phyloP scores from a whole-genome alignment of 2,888 invertebrate species.

The Heliconius ethilla region DNA sequence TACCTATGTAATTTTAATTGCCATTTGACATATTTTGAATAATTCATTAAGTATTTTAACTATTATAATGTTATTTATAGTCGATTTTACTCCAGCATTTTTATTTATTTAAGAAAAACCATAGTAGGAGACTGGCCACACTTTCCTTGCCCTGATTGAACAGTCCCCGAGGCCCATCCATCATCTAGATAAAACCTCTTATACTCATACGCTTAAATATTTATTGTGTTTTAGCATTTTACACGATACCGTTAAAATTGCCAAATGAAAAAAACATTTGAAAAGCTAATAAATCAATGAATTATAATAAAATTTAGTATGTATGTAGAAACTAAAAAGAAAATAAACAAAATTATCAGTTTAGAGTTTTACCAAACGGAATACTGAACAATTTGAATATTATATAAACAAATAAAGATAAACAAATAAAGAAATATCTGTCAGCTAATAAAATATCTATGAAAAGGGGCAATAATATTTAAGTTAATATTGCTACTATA shows the following conservation, averaged over 20 bases:
- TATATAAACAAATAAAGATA: too few species aligned
- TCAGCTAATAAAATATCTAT: too few species aligned
- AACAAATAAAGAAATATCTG: too few species aligned
- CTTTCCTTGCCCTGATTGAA: slow-evolving; percentile 54
- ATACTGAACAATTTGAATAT: too few species aligned
- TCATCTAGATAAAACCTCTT: slow-evolving; percentile 51
- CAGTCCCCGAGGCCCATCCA: slow-evolving; percentile 52
- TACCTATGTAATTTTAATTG: background rate
- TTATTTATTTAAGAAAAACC: background rate
- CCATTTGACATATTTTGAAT: background rate
- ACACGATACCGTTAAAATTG: background rate
- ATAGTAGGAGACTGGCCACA: slow-evolving; percentile 13
- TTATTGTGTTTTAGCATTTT: slow-evolving; percentile 33
- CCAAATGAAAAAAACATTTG: background rate
- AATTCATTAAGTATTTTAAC: background rate
- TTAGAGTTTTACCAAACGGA: too few species aligned
- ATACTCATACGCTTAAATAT: slow-evolving; percentile 37
- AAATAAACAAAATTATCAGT: too few species aligned
- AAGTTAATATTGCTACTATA: background rate
- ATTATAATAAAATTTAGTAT: background rate
- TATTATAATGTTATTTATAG: background rate
- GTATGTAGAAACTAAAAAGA: background rate
- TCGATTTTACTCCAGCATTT: background rate
- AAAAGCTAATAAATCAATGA: background rate
- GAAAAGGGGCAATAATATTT: too few species aligned